phyloP scores from a whole-genome alignment of 2,888 invertebrate genomes.

The Idaea aversata region DNA sequence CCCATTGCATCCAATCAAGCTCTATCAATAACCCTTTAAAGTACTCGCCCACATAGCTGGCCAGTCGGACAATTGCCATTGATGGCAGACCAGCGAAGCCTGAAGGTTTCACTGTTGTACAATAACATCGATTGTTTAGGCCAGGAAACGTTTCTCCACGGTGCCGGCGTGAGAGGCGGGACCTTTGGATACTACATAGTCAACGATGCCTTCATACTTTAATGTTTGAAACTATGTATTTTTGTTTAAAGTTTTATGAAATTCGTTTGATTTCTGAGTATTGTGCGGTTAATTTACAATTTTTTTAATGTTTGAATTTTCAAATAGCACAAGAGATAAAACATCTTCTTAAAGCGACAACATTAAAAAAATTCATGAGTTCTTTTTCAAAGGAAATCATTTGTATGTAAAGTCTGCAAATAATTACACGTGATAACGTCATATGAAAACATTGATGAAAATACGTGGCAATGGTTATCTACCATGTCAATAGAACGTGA shows the following conservation, averaged over 20 bases:
- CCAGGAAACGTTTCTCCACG: conserved; percentile 74
- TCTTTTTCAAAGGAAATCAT: no score
- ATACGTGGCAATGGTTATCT: no score
- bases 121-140: conserved; percentile 70
- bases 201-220: background rate
- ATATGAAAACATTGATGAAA: no score
- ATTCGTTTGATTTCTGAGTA: no score
- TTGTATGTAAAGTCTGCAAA: no score
- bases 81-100: conserved; percentile 66
- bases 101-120: conserved; percentile 72
- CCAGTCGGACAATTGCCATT: conserved; percentile 68
- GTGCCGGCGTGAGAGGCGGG: conserved; percentile 22
- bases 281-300: no score
- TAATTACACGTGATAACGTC: no score
- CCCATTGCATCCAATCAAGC: conserved; percentile 7
- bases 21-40: conserved; percentile 17
- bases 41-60: conserved; percentile 41
- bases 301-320: no score
- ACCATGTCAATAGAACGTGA: no score
- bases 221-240: background rate
- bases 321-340: no score
- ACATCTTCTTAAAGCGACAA: no score
- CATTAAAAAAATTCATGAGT: no score
- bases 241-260: background rate
- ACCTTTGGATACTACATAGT: background rate